These are phyloP conservation scores for Ophthalmolycus amberensis DNA, from an alignment of 2,113 vertebrate species.

Conservation along the genomic window DNA sequence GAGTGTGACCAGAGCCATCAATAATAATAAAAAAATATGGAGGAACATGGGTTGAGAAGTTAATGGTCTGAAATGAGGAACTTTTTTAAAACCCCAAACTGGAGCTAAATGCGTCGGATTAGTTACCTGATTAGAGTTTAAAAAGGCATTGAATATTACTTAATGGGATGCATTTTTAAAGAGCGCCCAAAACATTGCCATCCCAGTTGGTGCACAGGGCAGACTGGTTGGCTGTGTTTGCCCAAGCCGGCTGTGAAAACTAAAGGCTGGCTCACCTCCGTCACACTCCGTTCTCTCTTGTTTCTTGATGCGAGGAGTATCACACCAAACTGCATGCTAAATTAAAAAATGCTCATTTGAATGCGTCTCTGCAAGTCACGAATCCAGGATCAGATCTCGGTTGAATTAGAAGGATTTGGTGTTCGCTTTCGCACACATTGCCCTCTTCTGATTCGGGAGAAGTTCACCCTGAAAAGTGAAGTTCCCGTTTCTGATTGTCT, in stretches of 20 bases:
- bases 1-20: slow-evolving; percentile 50
- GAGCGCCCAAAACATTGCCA: slow-evolving; percentile 34
- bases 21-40: neutral
- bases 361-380: neutral
- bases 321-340: slow-evolving; percentile 1
- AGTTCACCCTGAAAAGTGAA: neutral
- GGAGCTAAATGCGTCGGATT: slow-evolving; percentile 42
- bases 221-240: slow-evolving; percentile 28
- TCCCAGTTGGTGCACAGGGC: slow-evolving; percentile 23
- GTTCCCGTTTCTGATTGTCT: neutral
- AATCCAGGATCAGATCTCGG: neutral
- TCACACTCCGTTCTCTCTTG: neutral
- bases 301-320: slow-evolving; percentile 9
- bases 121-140: slow-evolving; percentile 50
- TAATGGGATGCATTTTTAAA: slow-evolving; percentile 28
- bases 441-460: neutral
- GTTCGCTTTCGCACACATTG: neutral
- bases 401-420: neutral
- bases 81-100: slow-evolving; percentile 44
- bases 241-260: slow-evolving; percentile 36
- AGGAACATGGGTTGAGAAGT: slow-evolving; percentile 36
- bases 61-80: slow-evolving; percentile 57
- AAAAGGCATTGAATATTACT: slow-evolving; percentile 45
- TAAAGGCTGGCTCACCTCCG: slow-evolving; percentile 8
- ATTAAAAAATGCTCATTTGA: neutral